Evolutionary conservation across 2,888 invertebrate genomes (phyloP), one percentile per base, ranked within the genome.

Genomic region (Hesperia comma): DNA sequence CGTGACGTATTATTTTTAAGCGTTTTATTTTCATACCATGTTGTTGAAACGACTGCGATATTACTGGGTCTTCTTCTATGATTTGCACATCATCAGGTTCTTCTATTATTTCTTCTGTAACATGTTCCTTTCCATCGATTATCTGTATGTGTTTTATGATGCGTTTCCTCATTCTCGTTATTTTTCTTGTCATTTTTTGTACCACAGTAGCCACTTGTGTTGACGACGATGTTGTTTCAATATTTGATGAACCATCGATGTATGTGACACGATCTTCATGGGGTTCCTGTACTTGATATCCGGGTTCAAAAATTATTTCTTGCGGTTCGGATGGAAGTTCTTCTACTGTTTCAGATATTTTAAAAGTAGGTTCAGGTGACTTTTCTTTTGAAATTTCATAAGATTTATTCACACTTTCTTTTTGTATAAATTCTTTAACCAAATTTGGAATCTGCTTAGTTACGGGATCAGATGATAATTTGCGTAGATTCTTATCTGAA

Each of bases 41-140:
- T 43, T 84, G 82, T 68, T 76, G 72, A 32, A 74, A 43, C 41
- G 68, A 58, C 40, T 74, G 64, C 4, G 70, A 68, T 15, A 69
- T 21, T 32, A 64, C 69, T 14, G 90, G 88, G 72, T 94, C 94
- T 78, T 96, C 95, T 81, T 95, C 95, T 57, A 95, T 72, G 15
- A 61, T 56, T 63, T 73, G 69, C 7, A 72, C 73, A 17, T 76
- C 75, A 63, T 78, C 75, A 21, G 76, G 75, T 70, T 83, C 82
- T 72, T 97, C 96, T 53, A 96, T 93, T 0, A 96, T 87, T 86
- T 96, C 96, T 85, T 97, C 97, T 26, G 95, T 95, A 0, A 96
- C 93, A 68, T 95, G 94, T 82, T 97, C 96, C 82, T 95, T 95
- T 0, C 96, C 96, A 80, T 97, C 95, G 66, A 96, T 94, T 1